A percentile compares a stretch with the other conserved stretches of the same genome.
These are phyloP conservation scores for Smittia aterrima DNA, from an alignment of 2,888 invertebrate species.

Conservation along the genomic window DNA sequence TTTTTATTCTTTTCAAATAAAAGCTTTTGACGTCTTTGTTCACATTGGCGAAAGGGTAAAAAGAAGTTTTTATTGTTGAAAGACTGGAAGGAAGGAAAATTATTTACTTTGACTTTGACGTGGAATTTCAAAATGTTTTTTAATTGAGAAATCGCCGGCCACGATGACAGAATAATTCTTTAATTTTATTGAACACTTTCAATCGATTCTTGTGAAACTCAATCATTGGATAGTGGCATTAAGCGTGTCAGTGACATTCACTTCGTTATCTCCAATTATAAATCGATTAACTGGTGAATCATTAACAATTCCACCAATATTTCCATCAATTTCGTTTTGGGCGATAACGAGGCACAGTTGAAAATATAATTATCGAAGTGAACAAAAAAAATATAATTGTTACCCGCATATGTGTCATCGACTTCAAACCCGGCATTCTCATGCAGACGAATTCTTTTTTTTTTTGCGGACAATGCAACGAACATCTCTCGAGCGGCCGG, in stretches of 20 bases:
- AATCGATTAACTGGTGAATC: constrained; percentile 19
- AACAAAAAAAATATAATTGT: not conserved
- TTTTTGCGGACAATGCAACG: not conserved
- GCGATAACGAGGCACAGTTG: not conserved
- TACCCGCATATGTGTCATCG: constrained; percentile 25
- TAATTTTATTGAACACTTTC: not conserved
- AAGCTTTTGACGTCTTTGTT: not conserved
- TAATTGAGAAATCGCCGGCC: too few species aligned
- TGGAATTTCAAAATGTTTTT: too few species aligned
- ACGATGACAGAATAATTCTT: too few species aligned
- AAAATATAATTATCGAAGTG: constrained; percentile 12
- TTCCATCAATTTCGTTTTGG: not conserved
- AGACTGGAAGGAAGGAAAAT: not conserved
- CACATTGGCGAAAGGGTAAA: not conserved
- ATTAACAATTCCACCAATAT: not conserved
- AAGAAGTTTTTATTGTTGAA: not conserved
- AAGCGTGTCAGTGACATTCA: constrained; percentile 15
- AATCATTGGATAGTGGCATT: not conserved
- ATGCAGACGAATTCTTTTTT: constrained; percentile 8
- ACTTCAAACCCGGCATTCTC: not conserved
- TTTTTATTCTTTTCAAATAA: not conserved
- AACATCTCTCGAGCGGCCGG: not conserved
- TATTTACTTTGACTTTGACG: too few species aligned
- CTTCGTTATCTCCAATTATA: constrained; percentile 20
- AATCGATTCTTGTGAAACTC: not conserved